These are phyloP conservation scores for Drosophila kambysellisi DNA, from an alignment of 2,888 invertebrate species.

Conservation along the genomic window DNA sequence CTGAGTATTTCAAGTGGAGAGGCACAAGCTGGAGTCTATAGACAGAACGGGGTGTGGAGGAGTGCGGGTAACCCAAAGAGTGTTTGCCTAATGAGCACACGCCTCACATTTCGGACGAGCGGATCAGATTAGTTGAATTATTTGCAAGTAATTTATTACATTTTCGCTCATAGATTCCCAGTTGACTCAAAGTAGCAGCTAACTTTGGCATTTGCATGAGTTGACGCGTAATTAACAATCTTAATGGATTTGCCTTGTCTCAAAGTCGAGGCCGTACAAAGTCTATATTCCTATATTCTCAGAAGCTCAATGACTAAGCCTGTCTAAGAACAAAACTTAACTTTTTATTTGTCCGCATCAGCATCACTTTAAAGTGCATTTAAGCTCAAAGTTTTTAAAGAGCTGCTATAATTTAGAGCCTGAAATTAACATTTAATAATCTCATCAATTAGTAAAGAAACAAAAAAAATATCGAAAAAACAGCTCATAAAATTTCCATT, in stretches of 20 bases:
- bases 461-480: neutral
- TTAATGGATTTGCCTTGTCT: constrained; percentile 73
- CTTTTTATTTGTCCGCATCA: constrained; percentile 5
- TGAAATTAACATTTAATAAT: neutral
- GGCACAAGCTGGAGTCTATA: neutral
- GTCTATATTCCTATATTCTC: neutral
- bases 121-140: constrained; percentile 78
- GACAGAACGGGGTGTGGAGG: neutral
- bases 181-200: constrained; percentile 40
- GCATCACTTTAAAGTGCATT: constrained; percentile 1
- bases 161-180: constrained; percentile 62
- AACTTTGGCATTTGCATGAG: constrained; percentile 37
- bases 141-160: constrained; percentile 81
- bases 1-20: neutral
- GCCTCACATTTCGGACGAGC: constrained; percentile 66
- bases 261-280: constrained; percentile 31
- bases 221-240: constrained; percentile 72
- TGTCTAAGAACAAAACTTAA: constrained; percentile 5
- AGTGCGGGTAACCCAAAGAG: constrained; percentile 18
- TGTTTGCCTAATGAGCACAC: constrained; percentile 70
- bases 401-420: neutral
- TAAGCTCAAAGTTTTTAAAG: neutral
- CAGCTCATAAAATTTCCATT: neutral
- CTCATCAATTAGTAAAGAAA: neutral
- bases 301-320: neutral